Base-by-base conservation (phyloP, 2,888 invertebrate species). In the Conistra vaccinii region DNA sequence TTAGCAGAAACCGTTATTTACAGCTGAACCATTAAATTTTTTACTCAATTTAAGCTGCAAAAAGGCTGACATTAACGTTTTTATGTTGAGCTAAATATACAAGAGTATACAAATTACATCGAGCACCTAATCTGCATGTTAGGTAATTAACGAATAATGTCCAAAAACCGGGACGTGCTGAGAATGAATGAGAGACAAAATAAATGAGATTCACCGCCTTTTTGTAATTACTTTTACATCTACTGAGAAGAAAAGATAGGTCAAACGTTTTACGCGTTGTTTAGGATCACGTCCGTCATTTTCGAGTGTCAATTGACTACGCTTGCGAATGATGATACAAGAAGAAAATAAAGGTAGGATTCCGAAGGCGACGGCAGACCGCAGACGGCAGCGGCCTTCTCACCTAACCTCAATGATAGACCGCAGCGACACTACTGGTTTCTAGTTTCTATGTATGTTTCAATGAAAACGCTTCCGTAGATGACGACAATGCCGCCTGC, bases 151-250 rank as follows among this genome's bases (percentile, higher is more conserved):
- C 84, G 86, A 88, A 91, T 90, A 89, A 90, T 90, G 85, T 85
- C 83, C 80, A 80, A 90, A 89, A 90, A 61, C 80, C 6, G 48
- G 35, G 83, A 93, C 94, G 93, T 93, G 94, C 90, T 90, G 80
- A 71, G 93, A 94, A 93, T 94, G 87, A 90, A 90, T 84, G 77
- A 78, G 78, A 84, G 85, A 80, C 88, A 87, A 91, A 91, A 93
- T 92, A 90, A 93, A 94, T 94, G 92, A 93, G 90, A 90, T 89
- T 90, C 81, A 86, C 86, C 86, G 89, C 89, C 86, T 90, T 57
- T 91, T 90, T 89, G 81, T 92, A 93, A 93, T 93, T 91, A 92
- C 87, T 90, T 91, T 92, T 89, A 83, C 88, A 85, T 86, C 69
- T 78, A 87, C 81, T 75, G 75, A 78, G 77, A 79, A 86, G 61